phyloP scores from a whole-genome alignment of 2,797 vertebrate species.

The Dendrocincla tyrannina region DNA sequence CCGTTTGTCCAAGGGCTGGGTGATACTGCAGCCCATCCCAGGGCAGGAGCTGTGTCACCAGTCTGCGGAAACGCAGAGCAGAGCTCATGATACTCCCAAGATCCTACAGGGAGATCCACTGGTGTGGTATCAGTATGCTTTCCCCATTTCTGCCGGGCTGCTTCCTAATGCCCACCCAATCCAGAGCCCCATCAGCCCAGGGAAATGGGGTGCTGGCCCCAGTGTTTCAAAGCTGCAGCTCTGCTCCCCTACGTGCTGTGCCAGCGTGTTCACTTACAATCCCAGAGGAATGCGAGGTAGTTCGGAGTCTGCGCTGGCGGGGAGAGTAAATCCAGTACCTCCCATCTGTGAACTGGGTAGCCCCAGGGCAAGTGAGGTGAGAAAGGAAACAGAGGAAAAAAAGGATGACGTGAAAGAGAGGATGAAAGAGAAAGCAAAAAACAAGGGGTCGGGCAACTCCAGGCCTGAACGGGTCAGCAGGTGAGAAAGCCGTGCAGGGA shows the following conservation, averaged over 20 bases:
- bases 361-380: conserved; percentile 54
- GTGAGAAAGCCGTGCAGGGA: not conserved
- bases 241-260: conserved; percentile 29
- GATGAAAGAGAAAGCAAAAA: conserved; percentile 28
- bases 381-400: conserved; percentile 67
- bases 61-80: not conserved
- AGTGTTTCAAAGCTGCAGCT: conserved; percentile 62
- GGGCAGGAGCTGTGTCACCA: not conserved
- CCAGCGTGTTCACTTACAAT: conserved; percentile 78
- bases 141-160: not conserved
- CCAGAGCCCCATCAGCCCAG: not conserved
- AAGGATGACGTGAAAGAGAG: conserved; percentile 44
- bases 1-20: not conserved
- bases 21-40: not conserved
- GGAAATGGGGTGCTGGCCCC: conserved; percentile 1
- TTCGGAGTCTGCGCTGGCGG: conserved; percentile 78
- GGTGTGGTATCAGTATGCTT: not conserved
- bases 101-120: not conserved
- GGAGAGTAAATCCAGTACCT: conserved; percentile 92
- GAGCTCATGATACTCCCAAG: not conserved
- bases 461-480: not conserved
- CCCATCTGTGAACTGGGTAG: conserved; percentile 88
- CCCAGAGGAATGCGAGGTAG: conserved; percentile 73
- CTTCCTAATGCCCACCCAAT: not conserved
- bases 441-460: not conserved